These are phyloP conservation scores for Amblyjoppa fuscipennis DNA, from an alignment of 2,888 invertebrate genomes.

Conservation along the genomic window DNA sequence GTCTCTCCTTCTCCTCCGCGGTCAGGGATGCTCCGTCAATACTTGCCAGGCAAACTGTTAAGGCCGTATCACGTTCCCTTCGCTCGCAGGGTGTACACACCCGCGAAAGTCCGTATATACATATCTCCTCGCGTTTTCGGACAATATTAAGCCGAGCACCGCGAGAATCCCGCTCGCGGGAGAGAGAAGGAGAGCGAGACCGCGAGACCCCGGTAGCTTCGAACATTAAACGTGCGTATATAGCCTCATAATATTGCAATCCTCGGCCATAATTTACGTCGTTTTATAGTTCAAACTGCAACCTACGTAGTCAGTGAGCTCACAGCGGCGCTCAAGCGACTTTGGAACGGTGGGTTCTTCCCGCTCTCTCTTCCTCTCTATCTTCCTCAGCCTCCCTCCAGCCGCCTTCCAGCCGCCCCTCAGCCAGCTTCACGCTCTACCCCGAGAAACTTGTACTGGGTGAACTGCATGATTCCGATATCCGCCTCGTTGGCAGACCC, in stretches of 20 bases:
- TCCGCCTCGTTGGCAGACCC: constrained; percentile 18
- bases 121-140: constrained; percentile 75
- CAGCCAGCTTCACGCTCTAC: constrained; percentile 9
- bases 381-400: constrained; percentile 16
- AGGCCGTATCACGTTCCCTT: constrained; percentile 48
- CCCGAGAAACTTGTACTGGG: constrained; percentile 25
- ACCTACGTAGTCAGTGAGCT: constrained; percentile 76
- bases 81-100: constrained; percentile 22
- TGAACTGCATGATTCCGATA: constrained; percentile 26
- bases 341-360: constrained; percentile 82
- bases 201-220: constrained; percentile 81
- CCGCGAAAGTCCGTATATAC: constrained; percentile 47
- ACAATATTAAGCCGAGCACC: constrained; percentile 81
- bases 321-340: constrained; percentile 78
- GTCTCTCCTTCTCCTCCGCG: constrained; percentile 51
- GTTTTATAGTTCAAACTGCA: constrained; percentile 85
- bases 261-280: constrained; percentile 85
- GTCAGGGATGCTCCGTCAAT: constrained; percentile 69
- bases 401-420: constrained; percentile 21
- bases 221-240: constrained; percentile 85
- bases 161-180: constrained; percentile 64
- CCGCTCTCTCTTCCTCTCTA: constrained; percentile 24
- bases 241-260: constrained; percentile 85
- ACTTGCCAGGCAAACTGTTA: constrained; percentile 60
- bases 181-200: constrained; percentile 53